Percentiles rank a stretch among this genome's conserved stretches.
Conservation (phyloP, 2,797 vertebrate species). For the Coregonus suidteri region DNA sequence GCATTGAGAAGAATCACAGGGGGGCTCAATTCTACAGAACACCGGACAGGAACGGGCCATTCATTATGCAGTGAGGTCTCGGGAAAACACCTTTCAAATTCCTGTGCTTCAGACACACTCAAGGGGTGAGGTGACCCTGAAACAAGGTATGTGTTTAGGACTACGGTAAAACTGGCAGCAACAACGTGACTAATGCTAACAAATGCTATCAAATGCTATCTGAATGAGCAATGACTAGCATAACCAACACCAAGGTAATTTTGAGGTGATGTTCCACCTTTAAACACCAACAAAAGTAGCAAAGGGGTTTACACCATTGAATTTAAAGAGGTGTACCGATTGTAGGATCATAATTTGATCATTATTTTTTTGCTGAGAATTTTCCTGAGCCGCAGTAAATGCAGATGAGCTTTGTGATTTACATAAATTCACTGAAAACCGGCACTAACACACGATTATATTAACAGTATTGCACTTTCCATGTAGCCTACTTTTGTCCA, state of each 20-base stretch:
- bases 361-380: no score
- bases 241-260: not conserved
- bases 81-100: slow-evolving; percentile 22
- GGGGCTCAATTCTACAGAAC: not conserved
- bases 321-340: not conserved
- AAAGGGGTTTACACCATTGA: not conserved
- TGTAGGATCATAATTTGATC: no score
- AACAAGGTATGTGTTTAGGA: slow-evolving; percentile 7
- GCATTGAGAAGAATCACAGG: slow-evolving; percentile 26
- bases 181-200: not conserved
- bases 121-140: slow-evolving; percentile 6
- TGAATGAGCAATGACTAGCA: not conserved
- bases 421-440: no score
- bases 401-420: no score
- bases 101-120: slow-evolving; percentile 17
- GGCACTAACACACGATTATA: no score
- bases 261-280: not conserved
- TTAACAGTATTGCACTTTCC: no score
- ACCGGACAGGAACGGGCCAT: slow-evolving; percentile 27
- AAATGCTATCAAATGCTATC: not conserved
- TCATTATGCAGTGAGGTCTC: slow-evolving; percentile 39
- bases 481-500: no score
- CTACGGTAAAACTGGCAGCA: not conserved
- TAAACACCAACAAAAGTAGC: not conserved
- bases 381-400: no score